phyloP scores from a whole-genome alignment of 2,113 vertebrate species.

The Taurulus bubalis region DNA sequence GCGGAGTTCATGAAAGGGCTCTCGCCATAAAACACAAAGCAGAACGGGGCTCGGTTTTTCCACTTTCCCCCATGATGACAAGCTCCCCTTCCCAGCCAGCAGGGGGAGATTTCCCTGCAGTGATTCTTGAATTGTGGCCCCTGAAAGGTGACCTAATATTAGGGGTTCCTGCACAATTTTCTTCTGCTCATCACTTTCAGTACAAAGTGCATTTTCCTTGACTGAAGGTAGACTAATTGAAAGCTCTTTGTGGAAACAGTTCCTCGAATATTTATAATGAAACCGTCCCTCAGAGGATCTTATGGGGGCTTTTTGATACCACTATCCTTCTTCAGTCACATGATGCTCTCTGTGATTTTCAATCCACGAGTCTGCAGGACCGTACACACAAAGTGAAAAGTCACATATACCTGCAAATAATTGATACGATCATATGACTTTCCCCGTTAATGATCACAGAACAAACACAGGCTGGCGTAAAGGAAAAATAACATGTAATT shows the following conservation, averaged over 20 bases:
- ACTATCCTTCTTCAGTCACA: not conserved
- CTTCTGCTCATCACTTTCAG: not conserved
- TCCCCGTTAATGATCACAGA: not conserved
- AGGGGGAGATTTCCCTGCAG: not conserved
- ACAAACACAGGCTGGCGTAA: not conserved
- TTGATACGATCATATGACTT: not conserved
- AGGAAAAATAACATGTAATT: not conserved
- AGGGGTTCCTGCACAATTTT: not conserved
- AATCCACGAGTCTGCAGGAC: not conserved
- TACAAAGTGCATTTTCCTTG: not conserved
- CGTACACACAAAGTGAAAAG: not conserved
- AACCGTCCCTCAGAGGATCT: too few relatives aligned
- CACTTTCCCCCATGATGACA: not conserved
- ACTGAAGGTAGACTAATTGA: not conserved
- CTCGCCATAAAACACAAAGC: not conserved
- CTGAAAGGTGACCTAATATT: not conserved
- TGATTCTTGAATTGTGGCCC: constrained; percentile 3
- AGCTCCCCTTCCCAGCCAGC: not conserved
- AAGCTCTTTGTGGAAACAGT: not conserved
- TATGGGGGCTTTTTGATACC: not conserved
- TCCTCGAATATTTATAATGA: not conserved
- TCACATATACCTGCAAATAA: not conserved
- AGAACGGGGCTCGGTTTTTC: not conserved
- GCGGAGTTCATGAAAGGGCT: not conserved
- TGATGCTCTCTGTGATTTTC: not conserved